Evolutionary conservation across 2,797 vertebrate species (phyloP), one percentile per base, ranked within the genome.

Genomic region (Fratercula arctica): DNA sequence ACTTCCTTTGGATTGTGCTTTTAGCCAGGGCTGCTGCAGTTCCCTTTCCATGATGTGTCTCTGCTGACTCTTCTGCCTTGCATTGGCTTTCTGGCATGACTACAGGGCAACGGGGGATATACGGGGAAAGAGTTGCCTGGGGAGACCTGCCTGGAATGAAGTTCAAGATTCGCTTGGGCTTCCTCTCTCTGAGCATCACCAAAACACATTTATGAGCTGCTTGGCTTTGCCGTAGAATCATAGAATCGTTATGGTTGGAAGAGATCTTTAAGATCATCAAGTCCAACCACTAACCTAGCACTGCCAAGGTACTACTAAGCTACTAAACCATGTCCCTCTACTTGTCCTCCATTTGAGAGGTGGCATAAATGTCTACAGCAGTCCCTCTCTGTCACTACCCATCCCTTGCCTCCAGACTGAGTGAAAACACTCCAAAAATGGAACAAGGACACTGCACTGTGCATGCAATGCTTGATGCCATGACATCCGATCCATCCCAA

Each of bases 381-480:
- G 4, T n/a, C 90, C 31, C 24, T 68, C 25, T 70, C 2, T 26
- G 19, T 68, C 46, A 14, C 21, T 61, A 9, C 45, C 39, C 11
- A 46, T 14, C 11, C 4, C 11, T 43, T 89, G 54, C 16, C 66
- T 72, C 61, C 29, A 94, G 25, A 43, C 18, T 35, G 43, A 54
- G 50, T 43, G 33, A 79, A 63, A 95, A 57, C 33, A 53, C 31
- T 50, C 64, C 60, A 72, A 28, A 83, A 68, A 2, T 2, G 9
- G 41, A 89, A 5, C 6, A 5, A 87, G 51, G 78, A 46, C 37
- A 41, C 14, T 41, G 39, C 68, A 43, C 45, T 70, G 39, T 13
- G 10, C 4, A 1, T 26, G 7, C 25, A 13, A 11, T 13, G 11
- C 35, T 51, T 7, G 0, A 0, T 37, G 59, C n/a, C 2, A 4